Evolutionary conservation across 2,113 vertebrate genomes (phyloP), one percentile per base, ranked within the genome.

Genomic region (Petrocephalus microphthalmus): DNA sequence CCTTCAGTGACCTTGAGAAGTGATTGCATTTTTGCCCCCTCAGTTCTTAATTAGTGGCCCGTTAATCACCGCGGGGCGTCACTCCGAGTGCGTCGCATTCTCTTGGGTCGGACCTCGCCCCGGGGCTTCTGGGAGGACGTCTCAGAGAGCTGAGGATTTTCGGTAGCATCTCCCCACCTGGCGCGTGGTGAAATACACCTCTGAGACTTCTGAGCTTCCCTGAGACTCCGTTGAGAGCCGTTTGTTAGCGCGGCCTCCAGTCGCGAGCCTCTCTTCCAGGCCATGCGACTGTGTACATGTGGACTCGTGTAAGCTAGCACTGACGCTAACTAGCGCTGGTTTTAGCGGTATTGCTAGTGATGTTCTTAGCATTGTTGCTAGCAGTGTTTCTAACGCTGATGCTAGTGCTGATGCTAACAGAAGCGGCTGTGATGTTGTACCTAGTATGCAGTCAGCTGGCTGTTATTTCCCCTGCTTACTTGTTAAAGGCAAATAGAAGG

Each of bases 1-100:
- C 60, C 60, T 29, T 45, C n/a, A 67, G 47, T 87, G 64, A 71
- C 60, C 86, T 87, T 87, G 86, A 52, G 60, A 52, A n/a, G 45
- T n/a, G 22, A 88, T 82, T 22, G 49, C 25, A 33, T 51, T 45
- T 78, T 49, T 52, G 60, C 57, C 25, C 67, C 29, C 89, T 42
- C 37, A 81, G 25, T 81, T 81, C 74, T 81, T 45, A 81, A 81
- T 81, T 81, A 81, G 74, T 81, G 8, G 6, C 17, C 37, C 74
- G 20, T 81, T 81, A 81, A 81, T 81, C 74, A 81, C 74, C 37
- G 74, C 37, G 1, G 15, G 3, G 45, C 74, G 37, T 45, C 74
- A 81, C 19, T 81, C 42, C 74, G 13, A 37, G 19, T 37, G 37
- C 37, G 25, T 81, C 74, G 49, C 45, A n/a, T 83, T 49, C 49